phyloP scores from a whole-genome alignment of 2,797 vertebrate species.

The Gallinago stenura region DNA sequence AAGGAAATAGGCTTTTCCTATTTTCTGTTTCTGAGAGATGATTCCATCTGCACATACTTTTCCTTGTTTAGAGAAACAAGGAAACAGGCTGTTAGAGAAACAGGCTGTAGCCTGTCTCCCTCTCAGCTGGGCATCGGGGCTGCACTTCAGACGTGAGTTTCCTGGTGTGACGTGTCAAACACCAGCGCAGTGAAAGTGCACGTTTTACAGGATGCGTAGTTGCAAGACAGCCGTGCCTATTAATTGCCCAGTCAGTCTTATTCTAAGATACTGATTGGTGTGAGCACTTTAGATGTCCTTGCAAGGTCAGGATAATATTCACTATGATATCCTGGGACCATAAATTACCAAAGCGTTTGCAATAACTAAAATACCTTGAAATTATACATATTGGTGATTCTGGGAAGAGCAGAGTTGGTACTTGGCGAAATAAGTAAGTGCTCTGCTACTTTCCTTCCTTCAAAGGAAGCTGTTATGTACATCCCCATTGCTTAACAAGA shows the following conservation, averaged over 20 bases:
- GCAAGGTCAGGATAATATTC: neutral
- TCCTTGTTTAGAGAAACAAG: neutral
- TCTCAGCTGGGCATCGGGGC: neutral
- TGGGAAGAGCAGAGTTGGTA: neutral
- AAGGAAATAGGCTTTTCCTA: neutral
- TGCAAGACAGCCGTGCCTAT: neutral
- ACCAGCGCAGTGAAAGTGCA: fast-evolving
- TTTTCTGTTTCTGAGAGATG: neutral
- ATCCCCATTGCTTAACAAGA: neutral
- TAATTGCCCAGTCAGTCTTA: neutral
- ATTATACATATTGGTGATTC: fast-evolving
- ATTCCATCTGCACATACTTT: neutral
- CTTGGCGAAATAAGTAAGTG: neutral
- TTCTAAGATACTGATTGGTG: neutral
- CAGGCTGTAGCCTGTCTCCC: neutral
- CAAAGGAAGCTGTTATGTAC: neutral
- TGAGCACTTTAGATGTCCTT: neutral
- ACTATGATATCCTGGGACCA: neutral
- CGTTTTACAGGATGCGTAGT: fast-evolving
- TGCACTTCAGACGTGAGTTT: fast-evolving
- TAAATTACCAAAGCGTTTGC: neutral
- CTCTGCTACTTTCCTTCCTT: neutral
- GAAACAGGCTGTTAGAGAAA: neutral
- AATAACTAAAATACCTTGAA: neutral
- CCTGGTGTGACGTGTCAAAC: neutral